Evolutionary conservation across 2,113 vertebrate species (phyloP), one percentile per base, ranked within the genome.

Genomic region (Centropus bengalensis): DNA sequence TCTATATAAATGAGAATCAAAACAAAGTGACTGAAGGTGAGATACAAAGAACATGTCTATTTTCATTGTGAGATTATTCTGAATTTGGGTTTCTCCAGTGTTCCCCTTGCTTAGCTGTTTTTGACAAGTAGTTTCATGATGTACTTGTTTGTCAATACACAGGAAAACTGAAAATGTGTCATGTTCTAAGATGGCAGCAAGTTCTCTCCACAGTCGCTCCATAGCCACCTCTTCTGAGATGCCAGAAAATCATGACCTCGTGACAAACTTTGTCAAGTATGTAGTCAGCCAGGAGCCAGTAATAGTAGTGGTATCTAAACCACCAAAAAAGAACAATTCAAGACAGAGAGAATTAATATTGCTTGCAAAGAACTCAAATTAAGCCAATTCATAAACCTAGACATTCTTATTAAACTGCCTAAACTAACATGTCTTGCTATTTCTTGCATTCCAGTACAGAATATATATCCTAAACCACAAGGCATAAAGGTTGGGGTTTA

Each of bases 381-480:
- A 92, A 92, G 69, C 45, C 80, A 92, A 76, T 95, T 92, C 69
- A 93, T 91, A 95, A 95, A 94, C 76, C 52, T 32, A 91, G 82
- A 94, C 88, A 86, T 88, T 94, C 71, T 91, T 95, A 81, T 86
- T 93, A 93, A 94, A 94, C 62, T 76, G 88, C 88, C 86, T 96
- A 90, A 94, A 92, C 92, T 86, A 93, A 97, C 92, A 96, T 54
- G 84, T 92, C 83, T 94, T 92, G 90, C 88, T 92, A 73, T 96
- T 96, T 93, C 88, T 87, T 93, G 55, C 67, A 74, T 96, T 95
- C 90, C 93, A 94, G 58, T 86, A 38, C 62, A 75, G 94, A 56
- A 94, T 76, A 93, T 91, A 92, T 90, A 96, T 95, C 86, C 94
- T 88, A 93, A 96, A 94, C 93, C 94, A 96, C 96, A 96, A 95